Conservation (phyloP, 2,888 invertebrate species). For the Calameuta filiformis region DNA sequence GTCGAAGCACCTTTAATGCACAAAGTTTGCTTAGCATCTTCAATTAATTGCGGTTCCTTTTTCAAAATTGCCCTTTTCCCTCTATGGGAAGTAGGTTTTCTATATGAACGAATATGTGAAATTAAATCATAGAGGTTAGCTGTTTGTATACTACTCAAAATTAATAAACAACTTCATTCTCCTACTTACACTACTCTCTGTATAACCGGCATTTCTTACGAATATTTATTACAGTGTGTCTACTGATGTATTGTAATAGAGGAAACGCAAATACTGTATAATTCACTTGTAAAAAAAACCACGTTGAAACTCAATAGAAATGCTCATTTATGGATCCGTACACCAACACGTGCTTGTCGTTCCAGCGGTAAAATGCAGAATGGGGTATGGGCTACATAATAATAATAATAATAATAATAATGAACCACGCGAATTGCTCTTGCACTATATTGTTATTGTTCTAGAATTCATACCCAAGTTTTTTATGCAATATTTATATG, state of each 20-base stretch:
- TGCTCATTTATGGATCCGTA: background rate
- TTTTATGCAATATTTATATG: background rate
- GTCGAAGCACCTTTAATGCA: slow-evolving; percentile 88
- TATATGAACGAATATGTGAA: slow-evolving; percentile 61
- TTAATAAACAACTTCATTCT: background rate
- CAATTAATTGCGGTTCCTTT: slow-evolving; percentile 88
- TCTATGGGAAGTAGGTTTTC: slow-evolving; percentile 89
- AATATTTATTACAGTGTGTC: background rate
- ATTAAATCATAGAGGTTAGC: background rate
- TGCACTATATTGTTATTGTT: background rate
- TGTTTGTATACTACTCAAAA: background rate
- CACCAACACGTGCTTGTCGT: background rate
- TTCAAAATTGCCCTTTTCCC: slow-evolving; percentile 86
- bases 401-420: background rate
- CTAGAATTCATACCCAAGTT: background rate
- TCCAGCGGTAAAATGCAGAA: background rate
- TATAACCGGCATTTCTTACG: slow-evolving; percentile 52
- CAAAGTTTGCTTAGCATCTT: slow-evolving; percentile 86
- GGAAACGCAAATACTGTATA: background rate
- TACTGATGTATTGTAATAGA: background rate
- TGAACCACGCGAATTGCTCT: background rate
- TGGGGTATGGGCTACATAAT: background rate
- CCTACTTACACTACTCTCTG: slow-evolving; percentile 64
- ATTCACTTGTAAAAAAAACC: background rate
- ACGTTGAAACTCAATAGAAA: background rate